Evolutionary conservation across 2,113 vertebrate genomes (phyloP).

Genomic region (Lagenorhynchus albirostris): DNA sequence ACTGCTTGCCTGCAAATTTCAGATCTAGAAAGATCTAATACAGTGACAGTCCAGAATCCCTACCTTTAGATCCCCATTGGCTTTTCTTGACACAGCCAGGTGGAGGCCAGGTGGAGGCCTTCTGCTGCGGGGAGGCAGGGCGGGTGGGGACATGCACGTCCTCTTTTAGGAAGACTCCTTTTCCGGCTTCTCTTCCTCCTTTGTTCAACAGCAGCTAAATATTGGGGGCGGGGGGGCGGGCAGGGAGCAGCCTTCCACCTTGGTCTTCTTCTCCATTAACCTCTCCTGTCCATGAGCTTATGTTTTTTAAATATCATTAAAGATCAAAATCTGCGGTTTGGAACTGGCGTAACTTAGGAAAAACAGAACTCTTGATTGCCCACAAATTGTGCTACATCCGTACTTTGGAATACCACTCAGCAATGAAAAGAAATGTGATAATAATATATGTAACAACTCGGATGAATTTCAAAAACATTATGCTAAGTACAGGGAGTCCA

Average conservation of each 20-base stretch:
- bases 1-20: neutral
- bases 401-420: neutral
- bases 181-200: neutral
- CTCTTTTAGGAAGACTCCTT: neutral
- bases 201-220: neutral
- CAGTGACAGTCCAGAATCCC: neutral
- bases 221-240: fast-evolving
- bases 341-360: neutral
- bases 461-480: neutral
- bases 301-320: neutral
- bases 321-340: neutral
- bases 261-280: neutral
- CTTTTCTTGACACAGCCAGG: fast-evolving
- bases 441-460: neutral
- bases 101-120: neutral
- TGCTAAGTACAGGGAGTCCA: neutral
- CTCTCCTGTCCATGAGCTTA: neutral
- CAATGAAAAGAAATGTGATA: neutral
- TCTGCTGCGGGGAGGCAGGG: neutral
- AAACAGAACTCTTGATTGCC: neutral
- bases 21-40: neutral
- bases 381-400: neutral
- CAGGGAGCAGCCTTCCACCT: neutral
- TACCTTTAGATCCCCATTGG: neutral
- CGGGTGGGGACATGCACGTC: neutral